These are phyloP conservation scores for Epizoanthus scotinus DNA, from an alignment of 92 coral and sea anemone genomes.

Conservation along the genomic window DNA sequence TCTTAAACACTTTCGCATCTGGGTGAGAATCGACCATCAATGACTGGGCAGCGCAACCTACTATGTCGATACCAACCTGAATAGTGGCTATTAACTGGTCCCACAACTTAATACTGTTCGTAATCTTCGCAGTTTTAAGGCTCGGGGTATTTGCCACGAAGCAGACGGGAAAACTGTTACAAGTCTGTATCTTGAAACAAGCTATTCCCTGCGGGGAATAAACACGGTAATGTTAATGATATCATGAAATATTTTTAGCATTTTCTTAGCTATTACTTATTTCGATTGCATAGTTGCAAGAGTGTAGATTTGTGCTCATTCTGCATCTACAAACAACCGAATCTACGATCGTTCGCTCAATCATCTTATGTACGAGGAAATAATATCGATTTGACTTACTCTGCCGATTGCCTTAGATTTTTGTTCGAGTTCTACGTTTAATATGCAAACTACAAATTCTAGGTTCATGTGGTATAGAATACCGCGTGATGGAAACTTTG, in stretches of 20 bases:
- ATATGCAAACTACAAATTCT: too few relatives aligned
- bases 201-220: constrained; percentile 15
- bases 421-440: too few relatives aligned
- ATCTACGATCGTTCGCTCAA: too few relatives aligned
- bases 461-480: too few relatives aligned
- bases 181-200: constrained; percentile 35
- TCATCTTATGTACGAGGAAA: too few relatives aligned
- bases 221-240: not conserved
- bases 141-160: constrained; percentile 30
- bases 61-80: not conserved
- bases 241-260: not conserved
- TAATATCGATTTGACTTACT: too few relatives aligned
- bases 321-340: not conserved
- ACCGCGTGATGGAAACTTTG: too few relatives aligned
- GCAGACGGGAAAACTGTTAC: constrained; percentile 12
- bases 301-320: not conserved
- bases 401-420: too few relatives aligned
- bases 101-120: constrained; percentile 17
- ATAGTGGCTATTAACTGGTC: constrained; percentile 16
- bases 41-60: not conserved
- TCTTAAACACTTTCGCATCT: too few relatives aligned
- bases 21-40: too few relatives aligned
- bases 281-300: not conserved
- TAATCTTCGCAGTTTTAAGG: constrained; percentile 3
- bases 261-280: too few relatives aligned